phyloP scores from a whole-genome alignment of 2,797 vertebrate genomes.

The Otus scops region DNA sequence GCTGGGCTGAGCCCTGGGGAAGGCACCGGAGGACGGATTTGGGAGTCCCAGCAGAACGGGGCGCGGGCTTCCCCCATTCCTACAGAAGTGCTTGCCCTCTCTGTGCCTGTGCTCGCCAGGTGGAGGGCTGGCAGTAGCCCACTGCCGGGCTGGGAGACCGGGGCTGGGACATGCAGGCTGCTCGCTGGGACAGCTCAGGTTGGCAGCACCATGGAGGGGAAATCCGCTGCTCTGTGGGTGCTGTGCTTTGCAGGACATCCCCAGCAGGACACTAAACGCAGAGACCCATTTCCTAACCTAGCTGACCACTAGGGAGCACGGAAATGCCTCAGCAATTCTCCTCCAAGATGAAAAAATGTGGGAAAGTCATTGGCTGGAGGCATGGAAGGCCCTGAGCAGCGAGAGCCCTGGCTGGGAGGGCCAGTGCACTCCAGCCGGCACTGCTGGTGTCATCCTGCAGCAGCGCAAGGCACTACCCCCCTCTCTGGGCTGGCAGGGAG shows the following conservation, averaged over 20 bases:
- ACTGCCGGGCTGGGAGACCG: too few relatives aligned
- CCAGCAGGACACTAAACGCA: fast-evolving
- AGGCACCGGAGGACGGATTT: not conserved
- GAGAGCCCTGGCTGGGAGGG: not conserved
- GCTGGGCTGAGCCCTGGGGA: not conserved
- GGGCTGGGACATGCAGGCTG: not conserved
- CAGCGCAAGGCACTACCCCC: not conserved
- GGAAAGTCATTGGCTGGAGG: not conserved
- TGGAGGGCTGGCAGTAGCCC: not conserved
- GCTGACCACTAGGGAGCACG: not conserved
- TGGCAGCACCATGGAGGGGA: not conserved
- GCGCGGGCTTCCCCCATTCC: fast-evolving
- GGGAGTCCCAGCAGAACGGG: not conserved
- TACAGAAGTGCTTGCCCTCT: not conserved
- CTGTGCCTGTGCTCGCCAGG: fast-evolving
- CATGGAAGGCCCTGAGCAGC: not conserved
- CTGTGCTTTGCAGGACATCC: not conserved
- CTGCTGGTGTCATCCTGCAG: not conserved
- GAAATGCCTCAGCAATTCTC: not conserved
- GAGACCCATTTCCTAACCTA: not conserved
- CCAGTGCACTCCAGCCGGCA: not conserved
- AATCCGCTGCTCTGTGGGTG: not conserved
- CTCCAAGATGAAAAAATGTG: not conserved
- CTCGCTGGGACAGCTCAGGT: fast-evolving
- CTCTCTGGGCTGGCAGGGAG: not conserved